These are phyloP conservation scores for Heteropelma amictum DNA, from an alignment of 2,888 invertebrate species.

Conservation along the genomic window DNA sequence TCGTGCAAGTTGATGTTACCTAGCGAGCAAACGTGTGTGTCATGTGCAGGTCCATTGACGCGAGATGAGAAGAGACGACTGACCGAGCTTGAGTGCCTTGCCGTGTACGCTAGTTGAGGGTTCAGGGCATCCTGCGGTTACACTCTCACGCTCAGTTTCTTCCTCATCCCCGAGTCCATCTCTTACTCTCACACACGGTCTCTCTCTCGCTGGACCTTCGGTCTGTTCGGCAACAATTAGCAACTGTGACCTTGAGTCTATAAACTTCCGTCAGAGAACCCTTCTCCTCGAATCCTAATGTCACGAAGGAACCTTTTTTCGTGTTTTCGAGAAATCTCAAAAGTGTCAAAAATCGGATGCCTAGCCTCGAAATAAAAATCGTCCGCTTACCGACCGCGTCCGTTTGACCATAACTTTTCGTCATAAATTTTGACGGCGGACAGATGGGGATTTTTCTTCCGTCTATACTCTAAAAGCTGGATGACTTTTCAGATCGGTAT, in stretches of 20 bases:
- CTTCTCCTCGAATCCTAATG: constrained; percentile 42
- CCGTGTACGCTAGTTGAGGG: constrained; percentile 67
- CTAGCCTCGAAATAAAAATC: neutral
- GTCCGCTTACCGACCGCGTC: too few species aligned
- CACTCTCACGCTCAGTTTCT: constrained; percentile 62
- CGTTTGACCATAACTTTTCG: too few species aligned
- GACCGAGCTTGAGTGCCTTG: constrained; percentile 75
- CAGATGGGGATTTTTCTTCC: too few species aligned
- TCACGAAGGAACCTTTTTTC: constrained; percentile 31
- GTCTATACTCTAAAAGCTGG: neutral
- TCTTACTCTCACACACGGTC: constrained; percentile 11
- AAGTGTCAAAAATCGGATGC: constrained; percentile 5
- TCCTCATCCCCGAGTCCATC: constrained; percentile 52
- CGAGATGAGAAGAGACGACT: constrained; percentile 71
- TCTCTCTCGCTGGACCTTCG: constrained; percentile 59
- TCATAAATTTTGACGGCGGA: too few species aligned
- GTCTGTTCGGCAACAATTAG: constrained; percentile 68
- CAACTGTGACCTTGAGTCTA: constrained; percentile 40
- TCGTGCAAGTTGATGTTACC: neutral
- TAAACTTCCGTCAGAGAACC: constrained; percentile 39
- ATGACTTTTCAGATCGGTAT: constrained; percentile 3
- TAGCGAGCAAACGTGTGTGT: constrained; percentile 31
- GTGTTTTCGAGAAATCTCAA: constrained; percentile 14
- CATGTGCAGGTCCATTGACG: constrained; percentile 61
- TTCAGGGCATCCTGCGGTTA: constrained; percentile 59